A percentile compares a stretch with the other conserved stretches of the same genome.
These are phyloP conservation scores for Drosophila heteroneura DNA, from an alignment of 2,888 invertebrate species.

Conservation along the genomic window DNA sequence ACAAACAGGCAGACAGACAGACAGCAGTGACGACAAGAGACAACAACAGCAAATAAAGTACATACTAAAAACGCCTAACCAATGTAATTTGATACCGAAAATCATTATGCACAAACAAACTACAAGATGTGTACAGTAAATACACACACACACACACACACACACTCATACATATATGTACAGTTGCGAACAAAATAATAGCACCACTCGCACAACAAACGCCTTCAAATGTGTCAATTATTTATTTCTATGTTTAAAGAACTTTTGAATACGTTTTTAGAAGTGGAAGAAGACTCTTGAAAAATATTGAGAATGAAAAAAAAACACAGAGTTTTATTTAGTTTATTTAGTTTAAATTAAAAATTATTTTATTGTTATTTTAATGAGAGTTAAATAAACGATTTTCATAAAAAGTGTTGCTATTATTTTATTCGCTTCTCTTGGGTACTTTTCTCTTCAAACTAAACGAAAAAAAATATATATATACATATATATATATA, in stretches of 20 bases:
- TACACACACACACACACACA: neutral
- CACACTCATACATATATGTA: neutral
- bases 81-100: constrained; percentile 81
- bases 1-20: constrained; percentile 17
- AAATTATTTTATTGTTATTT: neutral
- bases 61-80: constrained; percentile 77
- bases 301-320: neutral
- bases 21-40: constrained; percentile 18
- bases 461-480: too few species aligned
- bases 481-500: neutral
- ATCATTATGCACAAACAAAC: constrained; percentile 74
- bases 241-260: neutral
- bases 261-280: too few species aligned
- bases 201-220: neutral
- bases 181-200: neutral
- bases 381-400: neutral
- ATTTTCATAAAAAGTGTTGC: neutral
- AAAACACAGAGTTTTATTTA: neutral
- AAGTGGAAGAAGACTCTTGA: neutral
- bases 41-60: constrained; percentile 73
- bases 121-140: constrained; percentile 16
- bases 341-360: neutral
- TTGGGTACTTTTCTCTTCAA: neutral
- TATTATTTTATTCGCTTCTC: neutral
- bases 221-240: neutral